Evolutionary conservation across 2,888 invertebrate genomes (phyloP), one percentile per base, ranked within the genome.

Genomic region (Hyposoter didymator): DNA sequence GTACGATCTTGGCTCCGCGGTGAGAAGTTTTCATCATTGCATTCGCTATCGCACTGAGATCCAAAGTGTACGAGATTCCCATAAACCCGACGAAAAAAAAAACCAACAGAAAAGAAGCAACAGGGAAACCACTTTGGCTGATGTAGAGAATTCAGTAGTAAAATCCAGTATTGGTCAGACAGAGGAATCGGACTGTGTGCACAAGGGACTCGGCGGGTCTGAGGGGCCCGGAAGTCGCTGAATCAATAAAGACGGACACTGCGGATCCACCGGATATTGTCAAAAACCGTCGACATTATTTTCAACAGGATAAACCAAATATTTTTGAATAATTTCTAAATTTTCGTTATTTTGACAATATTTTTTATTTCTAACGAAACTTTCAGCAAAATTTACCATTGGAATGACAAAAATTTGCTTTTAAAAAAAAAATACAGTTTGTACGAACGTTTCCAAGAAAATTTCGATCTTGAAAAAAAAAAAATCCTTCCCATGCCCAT

Each of bases 1-100:
- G 43, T 59, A 32, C n/a, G 28, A 74, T 73, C 74, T 59, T 22
- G 17, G 59, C 39, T 59, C 17, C 45, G 43, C 45, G 43, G 59
- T 59, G 43, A 28, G 28, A 45, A 74, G 28, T 74, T 59, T 59
- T 45, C 59, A 17, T 73, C 43, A 59, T 59, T 35, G 73, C 19
- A 47, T 47, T 75, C 62, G 22, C 62, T 32, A 59, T 75, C 39
- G 28, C 28, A 22, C 47, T 22, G 47, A 19, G 35, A 47, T 10
- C 45, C 64, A 35, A 75, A 32, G 45, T 64, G 28, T 43, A 45
- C 43, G 17, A 39, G 59, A 55, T 45, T 74, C 45, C 10, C 17
- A 45, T n/a, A 6, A 32, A 47, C 39, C 43, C 8, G 43, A 14
- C 17, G 22, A 59, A 1, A 5, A 12, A 22, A 12, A 55, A 55